Evolutionary conservation across 2,797 vertebrate genomes (phyloP).

Genomic region (Poecilia gillii): DNA sequence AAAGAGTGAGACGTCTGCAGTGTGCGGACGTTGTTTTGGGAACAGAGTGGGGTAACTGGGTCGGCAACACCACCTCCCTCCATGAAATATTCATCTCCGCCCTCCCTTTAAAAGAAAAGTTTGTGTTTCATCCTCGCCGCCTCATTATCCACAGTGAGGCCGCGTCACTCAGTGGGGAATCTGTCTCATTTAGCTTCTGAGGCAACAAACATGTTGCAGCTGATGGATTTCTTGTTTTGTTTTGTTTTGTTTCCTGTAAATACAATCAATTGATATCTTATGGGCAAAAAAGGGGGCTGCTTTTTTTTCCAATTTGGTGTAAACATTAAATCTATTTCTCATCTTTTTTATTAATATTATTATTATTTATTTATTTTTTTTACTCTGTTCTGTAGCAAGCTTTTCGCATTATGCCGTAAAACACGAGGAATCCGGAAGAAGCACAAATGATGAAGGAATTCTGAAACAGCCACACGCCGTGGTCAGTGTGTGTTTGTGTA

Average conservation of each 20-base stretch:
- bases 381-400: neutral
- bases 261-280: neutral
- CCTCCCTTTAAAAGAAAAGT: slow-evolving; percentile 54
- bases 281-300: neutral
- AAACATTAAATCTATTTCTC: neutral
- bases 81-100: slow-evolving; percentile 64
- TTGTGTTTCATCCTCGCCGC: slow-evolving; percentile 55
- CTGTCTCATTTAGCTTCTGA: slow-evolving; percentile 30
- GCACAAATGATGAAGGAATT: slow-evolving; percentile 4
- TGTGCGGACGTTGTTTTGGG: slow-evolving; percentile 25
- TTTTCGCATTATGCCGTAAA: neutral
- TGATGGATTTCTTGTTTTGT: slow-evolving; percentile 12
- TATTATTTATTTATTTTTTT: neutral
- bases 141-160: slow-evolving; percentile 60
- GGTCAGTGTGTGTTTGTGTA: slow-evolving; percentile 21
- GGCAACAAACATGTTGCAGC: slow-evolving; percentile 11
- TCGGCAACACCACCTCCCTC: slow-evolving; percentile 48
- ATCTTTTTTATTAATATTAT: neutral
- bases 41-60: slow-evolving; percentile 59
- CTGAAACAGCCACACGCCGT: neutral
- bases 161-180: slow-evolving; percentile 43
- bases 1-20: neutral
- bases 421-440: neutral
- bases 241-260: slow-evolving; percentile 8
- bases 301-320: neutral